phyloP scores from a whole-genome alignment of 2,888 invertebrate species.

The Pristionchus arcanus region DNA sequence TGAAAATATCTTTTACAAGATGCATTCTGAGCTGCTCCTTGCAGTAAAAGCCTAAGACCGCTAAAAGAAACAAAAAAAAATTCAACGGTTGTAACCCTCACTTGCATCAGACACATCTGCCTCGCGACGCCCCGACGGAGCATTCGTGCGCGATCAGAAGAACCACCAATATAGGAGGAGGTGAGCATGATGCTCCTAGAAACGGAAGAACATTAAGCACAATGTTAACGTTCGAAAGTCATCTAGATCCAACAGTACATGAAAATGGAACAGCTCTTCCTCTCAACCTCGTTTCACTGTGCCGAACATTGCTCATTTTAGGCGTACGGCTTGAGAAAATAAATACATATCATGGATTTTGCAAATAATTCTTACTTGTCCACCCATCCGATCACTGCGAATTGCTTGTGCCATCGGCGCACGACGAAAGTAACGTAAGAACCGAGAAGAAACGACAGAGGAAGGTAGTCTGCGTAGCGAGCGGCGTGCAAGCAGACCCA shows the following conservation, averaged over 20 bases:
- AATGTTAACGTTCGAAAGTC: too few relatives aligned
- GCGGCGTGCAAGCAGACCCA: background rate
- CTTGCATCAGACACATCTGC: slow-evolving; percentile 41
- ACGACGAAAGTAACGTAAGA: slow-evolving; percentile 42
- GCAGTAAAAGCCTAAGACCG: background rate
- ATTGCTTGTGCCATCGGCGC: slow-evolving; percentile 27
- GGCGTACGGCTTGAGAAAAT: too few relatives aligned
- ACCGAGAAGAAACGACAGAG: slow-evolving; percentile 18
- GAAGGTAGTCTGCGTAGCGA: slow-evolving; percentile 26
- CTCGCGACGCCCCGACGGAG: background rate
- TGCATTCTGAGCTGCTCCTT: background rate
- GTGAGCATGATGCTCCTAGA: slow-evolving; percentile 34
- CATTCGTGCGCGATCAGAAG: background rate
- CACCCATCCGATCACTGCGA: slow-evolving; percentile 33
- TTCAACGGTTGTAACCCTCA: background rate
- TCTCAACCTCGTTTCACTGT: too few relatives aligned
- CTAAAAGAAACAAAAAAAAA: too few relatives aligned
- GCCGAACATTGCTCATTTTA: too few relatives aligned
- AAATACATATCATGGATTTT: too few relatives aligned
- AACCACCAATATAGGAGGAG: background rate
- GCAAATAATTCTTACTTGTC: background rate
- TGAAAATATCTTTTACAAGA: background rate
- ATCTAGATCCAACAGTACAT: too few relatives aligned
- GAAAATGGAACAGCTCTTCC: too few relatives aligned
- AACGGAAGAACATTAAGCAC: background rate